Percentiles rank a stretch among this genome's conserved stretches.
Evolutionary conservation across 2,797 vertebrate genomes (phyloP).

Genomic region (Novumbra hubbsi): DNA sequence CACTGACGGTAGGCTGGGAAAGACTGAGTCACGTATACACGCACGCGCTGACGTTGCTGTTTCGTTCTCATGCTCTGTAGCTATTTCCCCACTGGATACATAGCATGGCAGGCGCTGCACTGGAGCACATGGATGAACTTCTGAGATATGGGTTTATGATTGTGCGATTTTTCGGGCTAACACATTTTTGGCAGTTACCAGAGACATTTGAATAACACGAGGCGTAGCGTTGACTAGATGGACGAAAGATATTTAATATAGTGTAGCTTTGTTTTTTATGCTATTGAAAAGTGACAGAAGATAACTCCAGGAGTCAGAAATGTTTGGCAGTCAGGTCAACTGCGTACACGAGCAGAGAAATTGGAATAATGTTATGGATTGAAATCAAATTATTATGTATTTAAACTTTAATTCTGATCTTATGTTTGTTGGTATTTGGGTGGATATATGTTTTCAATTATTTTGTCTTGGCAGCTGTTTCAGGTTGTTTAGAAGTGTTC

Average conservation of each 20-base stretch:
- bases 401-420: too few species aligned
- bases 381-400: too few species aligned
- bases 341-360: not conserved
- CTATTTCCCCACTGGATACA: conserved; percentile 66
- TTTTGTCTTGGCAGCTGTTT: too few species aligned
- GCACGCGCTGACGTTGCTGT: conserved; percentile 52
- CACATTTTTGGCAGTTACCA: not conserved
- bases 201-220: not conserved
- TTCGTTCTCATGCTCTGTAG: conserved; percentile 54
- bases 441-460: too few species aligned
- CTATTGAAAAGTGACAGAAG: not conserved
- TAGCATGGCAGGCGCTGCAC: conserved; percentile 34
- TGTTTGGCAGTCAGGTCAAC: not conserved
- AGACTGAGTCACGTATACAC: conserved; percentile 21
- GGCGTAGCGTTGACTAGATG: not conserved
- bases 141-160: not conserved
- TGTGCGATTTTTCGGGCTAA: too few species aligned
- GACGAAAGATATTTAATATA: not conserved
- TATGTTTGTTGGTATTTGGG: too few species aligned
- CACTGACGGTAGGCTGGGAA: conserved; percentile 82
- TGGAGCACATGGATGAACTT: conserved; percentile 7
- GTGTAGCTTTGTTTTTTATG: not conserved
- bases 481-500: too few species aligned
- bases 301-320: not conserved
- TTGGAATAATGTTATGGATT: too few species aligned